Conservation (phyloP, 2,113 vertebrate genomes). For the Dasyprocta punctata region DNA sequence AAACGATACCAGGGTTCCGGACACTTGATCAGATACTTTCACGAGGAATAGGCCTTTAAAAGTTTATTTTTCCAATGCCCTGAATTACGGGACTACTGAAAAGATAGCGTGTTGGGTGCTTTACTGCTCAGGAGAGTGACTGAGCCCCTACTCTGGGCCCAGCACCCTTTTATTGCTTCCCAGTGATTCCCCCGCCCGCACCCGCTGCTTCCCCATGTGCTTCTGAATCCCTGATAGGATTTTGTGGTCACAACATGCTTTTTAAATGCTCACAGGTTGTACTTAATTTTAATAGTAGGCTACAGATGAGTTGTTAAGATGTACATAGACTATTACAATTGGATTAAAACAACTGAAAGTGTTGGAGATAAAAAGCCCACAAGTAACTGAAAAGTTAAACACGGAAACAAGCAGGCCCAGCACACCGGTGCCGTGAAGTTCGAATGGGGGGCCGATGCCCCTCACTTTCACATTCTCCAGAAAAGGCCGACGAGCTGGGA, state of each 20-base stretch:
- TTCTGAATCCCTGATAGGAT: background rate
- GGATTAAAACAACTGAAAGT: conserved; percentile 22
- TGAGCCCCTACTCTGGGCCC: background rate
- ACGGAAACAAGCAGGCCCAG: conserved; percentile 52
- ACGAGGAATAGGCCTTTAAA: background rate
- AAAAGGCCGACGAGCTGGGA: background rate
- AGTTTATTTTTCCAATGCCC: background rate
- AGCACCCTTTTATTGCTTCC: background rate
- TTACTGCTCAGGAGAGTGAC: background rate
- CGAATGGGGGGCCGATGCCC: background rate
- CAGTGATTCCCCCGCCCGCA: background rate
- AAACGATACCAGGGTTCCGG: background rate
- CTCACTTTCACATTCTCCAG: background rate
- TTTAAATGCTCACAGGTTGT: background rate
- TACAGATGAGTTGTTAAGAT: conserved; percentile 30
- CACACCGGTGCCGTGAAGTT: background rate
- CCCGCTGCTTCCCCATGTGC: background rate
- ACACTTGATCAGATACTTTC: background rate
- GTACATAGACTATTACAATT: conserved; percentile 39
- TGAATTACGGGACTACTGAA: background rate
- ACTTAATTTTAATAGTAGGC: conserved; percentile 61
- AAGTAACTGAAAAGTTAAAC: conserved; percentile 65
- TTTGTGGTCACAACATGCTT: background rate
- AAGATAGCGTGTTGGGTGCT: background rate
- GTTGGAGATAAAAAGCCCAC: background rate